phyloP scores from a whole-genome alignment of 2,888 invertebrate genomes.

The Agriopis leucophaearia region DNA sequence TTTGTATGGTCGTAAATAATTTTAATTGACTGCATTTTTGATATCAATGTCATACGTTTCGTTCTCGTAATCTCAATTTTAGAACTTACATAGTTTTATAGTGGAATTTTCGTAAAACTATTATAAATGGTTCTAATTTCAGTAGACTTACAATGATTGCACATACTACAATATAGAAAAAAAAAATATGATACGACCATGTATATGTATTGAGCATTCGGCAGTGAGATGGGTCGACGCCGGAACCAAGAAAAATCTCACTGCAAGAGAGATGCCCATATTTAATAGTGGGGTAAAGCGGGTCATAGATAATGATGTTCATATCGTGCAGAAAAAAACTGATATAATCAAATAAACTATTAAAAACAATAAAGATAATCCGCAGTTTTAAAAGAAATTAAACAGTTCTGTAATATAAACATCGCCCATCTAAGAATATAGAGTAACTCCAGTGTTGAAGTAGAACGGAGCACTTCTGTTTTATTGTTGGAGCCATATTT shows the following conservation, averaged over 20 bases:
- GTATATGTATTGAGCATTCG: too few species aligned
- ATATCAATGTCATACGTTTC: constrained; percentile 10
- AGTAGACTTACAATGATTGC: background rate
- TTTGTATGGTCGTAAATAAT: constrained; percentile 40
- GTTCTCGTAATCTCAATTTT: constrained; percentile 10
- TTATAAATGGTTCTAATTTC: background rate
- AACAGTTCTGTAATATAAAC: constrained; percentile 74
- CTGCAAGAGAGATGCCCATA: too few species aligned
- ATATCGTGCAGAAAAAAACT: too few species aligned
- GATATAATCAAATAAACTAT: background rate
- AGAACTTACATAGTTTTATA: background rate
- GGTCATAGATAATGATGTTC: too few species aligned
- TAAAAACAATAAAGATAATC: constrained; percentile 33
- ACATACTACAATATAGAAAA: background rate
- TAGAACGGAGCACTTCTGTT: constrained; percentile 81
- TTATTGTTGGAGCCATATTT: constrained; percentile 86
- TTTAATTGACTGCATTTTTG: constrained; percentile 42
- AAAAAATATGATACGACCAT: background rate
- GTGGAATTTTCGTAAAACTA: background rate
- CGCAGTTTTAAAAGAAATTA: constrained; percentile 62
- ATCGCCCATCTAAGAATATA: constrained; percentile 77
- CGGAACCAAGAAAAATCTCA: too few species aligned
- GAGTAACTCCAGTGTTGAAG: constrained; percentile 78
- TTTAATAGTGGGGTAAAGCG: too few species aligned
- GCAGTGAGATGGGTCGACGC: too few species aligned